Evolutionary conservation across 2,113 vertebrate genomes (phyloP), one percentile per base, ranked within the genome.

Genomic region (Stomatorhinus ivindoensis): DNA sequence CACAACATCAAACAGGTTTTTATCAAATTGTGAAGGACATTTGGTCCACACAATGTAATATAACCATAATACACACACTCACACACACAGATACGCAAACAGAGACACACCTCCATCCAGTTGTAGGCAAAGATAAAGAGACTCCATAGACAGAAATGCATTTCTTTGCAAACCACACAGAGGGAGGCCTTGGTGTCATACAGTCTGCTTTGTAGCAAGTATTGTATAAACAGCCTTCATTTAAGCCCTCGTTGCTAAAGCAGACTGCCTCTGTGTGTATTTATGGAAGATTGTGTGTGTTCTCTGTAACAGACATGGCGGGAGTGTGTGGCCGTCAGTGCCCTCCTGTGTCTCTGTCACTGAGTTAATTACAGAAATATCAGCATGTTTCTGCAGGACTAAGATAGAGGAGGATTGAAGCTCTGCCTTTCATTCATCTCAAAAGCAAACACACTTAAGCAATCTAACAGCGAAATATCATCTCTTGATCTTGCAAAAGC

Each of bases 341-440:
- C 91, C 92, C 93, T 93, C 91, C 92, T 89, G 92, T 92, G 85
- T 93, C 93, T 88, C 92, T 76, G 69, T 76, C 31, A 39, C 69
- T 76, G 69, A 76, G 69, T 4, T 76, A 76, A 76, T 76, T 76
- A 76, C 27, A 76, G 69, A 76, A 76, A 76, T 80, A 80, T 39
- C 31, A 17, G 73, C 73, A 80, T 80, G 73, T 80, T 80, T 42
- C 73, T 80, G 73, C 73, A 39, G 73, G 73, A 42, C 73, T 80
- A 10, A 35, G 35, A 39, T 35, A 39, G 73, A 80, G 35, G 35
- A 80, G 31, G 35, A 80, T 1, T 35, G 35, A 39, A 80, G 73
- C 5, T 15, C n/a, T 31, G 8, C 8, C n/a, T 69, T 27, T 69
- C 61, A 31, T 31, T 27, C 27, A 69, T 31, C n/a, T 69, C 61